phyloP scores from a whole-genome alignment of 2,113 vertebrate genomes.

The Athene noctua region DNA sequence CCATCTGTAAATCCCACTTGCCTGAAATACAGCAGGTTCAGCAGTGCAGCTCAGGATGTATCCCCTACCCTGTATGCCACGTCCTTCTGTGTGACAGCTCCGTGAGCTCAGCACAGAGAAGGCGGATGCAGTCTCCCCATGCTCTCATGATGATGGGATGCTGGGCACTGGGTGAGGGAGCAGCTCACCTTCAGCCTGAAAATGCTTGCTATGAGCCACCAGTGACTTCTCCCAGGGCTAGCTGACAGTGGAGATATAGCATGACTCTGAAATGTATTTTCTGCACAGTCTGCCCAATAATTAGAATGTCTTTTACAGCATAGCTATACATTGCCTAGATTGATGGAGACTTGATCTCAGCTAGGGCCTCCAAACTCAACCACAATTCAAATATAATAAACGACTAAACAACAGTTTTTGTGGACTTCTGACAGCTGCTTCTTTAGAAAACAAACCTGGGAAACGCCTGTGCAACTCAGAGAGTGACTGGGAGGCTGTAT shows the following conservation, averaged over 20 bases:
- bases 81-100: not conserved
- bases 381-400: not conserved
- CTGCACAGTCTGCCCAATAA: not conserved
- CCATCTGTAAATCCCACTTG: not conserved
- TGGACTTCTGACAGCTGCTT: not conserved
- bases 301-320: not conserved
- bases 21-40: not conserved
- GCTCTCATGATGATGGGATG: not conserved
- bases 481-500: not conserved
- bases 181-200: not conserved
- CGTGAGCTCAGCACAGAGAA: not conserved
- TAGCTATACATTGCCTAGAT: not conserved
- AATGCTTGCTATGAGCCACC: not conserved
- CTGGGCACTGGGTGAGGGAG: not conserved
- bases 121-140: rapidly evolving
- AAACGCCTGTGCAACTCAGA: not conserved
- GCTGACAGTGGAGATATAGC: not conserved
- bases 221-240: not conserved
- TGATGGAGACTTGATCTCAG: not conserved
- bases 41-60: not conserved
- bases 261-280: not conserved
- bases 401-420: not conserved
- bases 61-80: rapidly evolving
- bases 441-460: not conserved
- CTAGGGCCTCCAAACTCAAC: not conserved